These are phyloP conservation scores for Caligus rogercresseyi DNA, from an alignment of 1,140 invertebrate species.

Conservation along the genomic window DNA sequence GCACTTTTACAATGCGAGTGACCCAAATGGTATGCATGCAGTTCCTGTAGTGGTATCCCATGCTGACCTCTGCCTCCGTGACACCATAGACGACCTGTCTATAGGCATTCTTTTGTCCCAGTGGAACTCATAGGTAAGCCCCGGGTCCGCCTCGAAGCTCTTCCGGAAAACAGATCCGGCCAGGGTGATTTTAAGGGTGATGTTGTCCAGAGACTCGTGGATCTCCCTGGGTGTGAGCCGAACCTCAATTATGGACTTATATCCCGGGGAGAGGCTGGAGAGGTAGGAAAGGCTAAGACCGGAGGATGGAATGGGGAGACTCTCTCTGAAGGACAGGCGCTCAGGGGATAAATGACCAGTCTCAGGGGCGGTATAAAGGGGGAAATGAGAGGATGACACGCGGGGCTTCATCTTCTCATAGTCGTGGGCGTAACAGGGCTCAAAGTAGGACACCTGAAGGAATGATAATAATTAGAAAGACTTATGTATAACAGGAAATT, in stretches of 20 bases:
- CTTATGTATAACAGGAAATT: no score
- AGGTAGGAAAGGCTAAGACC: conserved; percentile 78
- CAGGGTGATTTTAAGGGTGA: conserved; percentile 41
- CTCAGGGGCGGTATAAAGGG: conserved; percentile 15
- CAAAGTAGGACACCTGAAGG: conserved; percentile 27
- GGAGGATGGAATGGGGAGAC: conserved; percentile 71
- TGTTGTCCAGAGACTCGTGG: conserved; percentile 57
- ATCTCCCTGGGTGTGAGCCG: conserved; percentile 61
- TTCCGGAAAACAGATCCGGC: conserved; percentile 37
- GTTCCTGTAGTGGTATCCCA: conserved; percentile 81
- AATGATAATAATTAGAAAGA: no score
- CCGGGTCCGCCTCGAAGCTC: conserved; percentile 84
- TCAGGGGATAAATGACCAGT: not conserved
- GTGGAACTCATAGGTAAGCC: conserved; percentile 80
- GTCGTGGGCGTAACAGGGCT: conserved; percentile 63
- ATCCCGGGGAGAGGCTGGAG: conserved; percentile 74
- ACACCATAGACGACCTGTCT: conserved; percentile 80
- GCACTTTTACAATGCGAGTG: conserved; percentile 70
- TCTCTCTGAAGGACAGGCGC: conserved; percentile 53
- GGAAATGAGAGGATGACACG: conserved; percentile 23
- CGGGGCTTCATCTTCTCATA: conserved; percentile 40
- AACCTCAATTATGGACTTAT: conserved; percentile 75
- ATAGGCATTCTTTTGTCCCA: conserved; percentile 79
- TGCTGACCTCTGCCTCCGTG: conserved; percentile 55
- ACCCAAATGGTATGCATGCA: conserved; percentile 79